Percentiles rank a stretch among this genome's conserved stretches.
Conservation (phyloP, 2,888 invertebrate genomes). For the Drosophila ustulata region DNA sequence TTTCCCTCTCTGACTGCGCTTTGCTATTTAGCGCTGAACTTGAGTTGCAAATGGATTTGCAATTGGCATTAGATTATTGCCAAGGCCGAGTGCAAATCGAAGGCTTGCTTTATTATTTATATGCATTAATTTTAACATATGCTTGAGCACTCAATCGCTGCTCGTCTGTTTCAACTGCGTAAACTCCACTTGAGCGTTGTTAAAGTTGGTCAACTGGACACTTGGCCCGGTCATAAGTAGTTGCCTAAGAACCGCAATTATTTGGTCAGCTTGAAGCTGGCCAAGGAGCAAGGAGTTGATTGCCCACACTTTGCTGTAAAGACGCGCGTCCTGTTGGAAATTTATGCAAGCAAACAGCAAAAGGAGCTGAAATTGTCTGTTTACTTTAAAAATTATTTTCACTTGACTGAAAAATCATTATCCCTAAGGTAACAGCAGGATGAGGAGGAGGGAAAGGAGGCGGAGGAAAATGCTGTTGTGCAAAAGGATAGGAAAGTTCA, state of each 20-base stretch:
- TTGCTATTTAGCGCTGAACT: slow-evolving; percentile 56
- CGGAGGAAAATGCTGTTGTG: slow-evolving; percentile 1
- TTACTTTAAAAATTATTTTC: slow-evolving; percentile 81
- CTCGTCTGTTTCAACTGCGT: slow-evolving; percentile 2
- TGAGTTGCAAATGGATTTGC: slow-evolving; percentile 58
- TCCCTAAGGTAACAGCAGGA: slow-evolving; percentile 73
- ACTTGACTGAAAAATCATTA: slow-evolving; percentile 83
- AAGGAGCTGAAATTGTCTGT: slow-evolving; percentile 63
- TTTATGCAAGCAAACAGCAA: slow-evolving; percentile 71
- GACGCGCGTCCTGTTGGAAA: slow-evolving; percentile 65
- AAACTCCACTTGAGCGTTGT: slow-evolving; percentile 20
- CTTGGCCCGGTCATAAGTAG: slow-evolving; percentile 26
- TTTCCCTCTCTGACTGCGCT: slow-evolving; percentile 19
- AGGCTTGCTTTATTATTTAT: slow-evolving; percentile 1
- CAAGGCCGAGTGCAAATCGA: slow-evolving; percentile 63
- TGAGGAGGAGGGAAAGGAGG: no score
- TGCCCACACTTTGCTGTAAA: slow-evolving; percentile 29
- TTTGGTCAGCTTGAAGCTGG: slow-evolving; percentile 60
- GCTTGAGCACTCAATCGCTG: neutral
- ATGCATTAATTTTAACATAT: neutral
- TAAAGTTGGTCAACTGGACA: slow-evolving; percentile 50
- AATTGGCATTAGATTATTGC: slow-evolving; percentile 77
- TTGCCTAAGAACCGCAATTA: slow-evolving; percentile 55
- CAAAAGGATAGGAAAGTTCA: slow-evolving; percentile 55
- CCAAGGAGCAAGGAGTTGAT: slow-evolving; percentile 37